Evolutionary conservation across 2,888 invertebrate genomes (phyloP), one percentile per base, ranked within the genome.

Genomic region (Cyaniris semiargus): DNA sequence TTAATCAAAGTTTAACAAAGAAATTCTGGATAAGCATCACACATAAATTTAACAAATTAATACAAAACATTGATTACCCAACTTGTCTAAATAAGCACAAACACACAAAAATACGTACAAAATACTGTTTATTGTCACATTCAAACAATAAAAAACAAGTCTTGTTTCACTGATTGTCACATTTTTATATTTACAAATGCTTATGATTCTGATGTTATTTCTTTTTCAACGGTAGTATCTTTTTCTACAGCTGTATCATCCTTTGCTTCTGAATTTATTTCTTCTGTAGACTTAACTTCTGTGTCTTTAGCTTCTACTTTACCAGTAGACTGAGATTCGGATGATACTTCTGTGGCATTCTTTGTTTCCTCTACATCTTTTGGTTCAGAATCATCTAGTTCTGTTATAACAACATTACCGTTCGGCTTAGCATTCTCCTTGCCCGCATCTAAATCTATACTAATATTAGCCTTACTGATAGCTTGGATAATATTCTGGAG

Each of bases 401-500:
- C 80, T 34, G 81, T 80, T 8, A 79, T 79, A 60, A 78, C 74
- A 8, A 79, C 79, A 1, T 80, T 78, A 60, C 70, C 77, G 44
- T 77, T 77, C 2, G 74, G 48, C 76, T 86, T 84, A 15, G 80
- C 81, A 21, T 82, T 82, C 75, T 84, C 84, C 18, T 86, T 87
- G 34, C 84, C 85, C 1, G 81, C 85, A 8, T 91, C 89, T 77
- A 90, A 80, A 78, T 90, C 89, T 10, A 90, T 81, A 79, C 89
- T 88, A 1, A 90, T 88, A 79, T 91, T 90, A 0, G 89, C 88
- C 79, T 84, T 87, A 78, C 87, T 90, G 6, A 92, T 90, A 0
- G 91, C 93, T 81, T 92, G 85, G 79, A 91, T 86, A 56, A 93
- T 82, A 78, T 82, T 89, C 78, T 91, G 90, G 83, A 92, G 80